These are phyloP conservation scores for Hymenopus coronatus DNA, from an alignment of 2,888 invertebrate species.

Conservation along the genomic window DNA sequence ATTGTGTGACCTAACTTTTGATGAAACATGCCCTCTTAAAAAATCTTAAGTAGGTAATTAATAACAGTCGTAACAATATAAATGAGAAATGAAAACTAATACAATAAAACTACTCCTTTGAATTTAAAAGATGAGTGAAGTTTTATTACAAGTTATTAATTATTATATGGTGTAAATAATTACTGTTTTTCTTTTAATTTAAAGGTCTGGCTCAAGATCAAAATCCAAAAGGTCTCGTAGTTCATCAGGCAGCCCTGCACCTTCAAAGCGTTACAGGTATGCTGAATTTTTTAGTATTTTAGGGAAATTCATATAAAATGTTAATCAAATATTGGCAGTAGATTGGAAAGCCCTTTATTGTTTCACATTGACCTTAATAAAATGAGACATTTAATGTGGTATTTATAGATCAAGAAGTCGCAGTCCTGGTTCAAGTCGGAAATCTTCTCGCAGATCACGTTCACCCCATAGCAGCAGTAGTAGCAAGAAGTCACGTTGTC, in stretches of 20 bases:
- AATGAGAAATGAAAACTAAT: no score
- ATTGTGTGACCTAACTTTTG: no score
- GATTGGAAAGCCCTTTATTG: no score
- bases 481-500: conserved; percentile 44
- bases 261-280: conserved; percentile 39
- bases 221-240: conserved; percentile 40
- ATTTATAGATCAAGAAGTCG: conserved; percentile 36
- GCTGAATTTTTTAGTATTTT: background rate
- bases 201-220: conserved; percentile 29
- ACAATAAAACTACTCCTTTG: no score
- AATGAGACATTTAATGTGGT: background rate
- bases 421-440: conserved; percentile 33
- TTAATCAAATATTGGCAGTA: no score
- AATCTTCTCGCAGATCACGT: conserved; percentile 33
- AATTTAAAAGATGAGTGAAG: no score
- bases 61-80: no score
- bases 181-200: background rate
- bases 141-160: no score
- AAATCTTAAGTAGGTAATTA: no score
- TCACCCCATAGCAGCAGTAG: conserved; percentile 40
- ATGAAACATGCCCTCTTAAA: no score
- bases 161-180: no score
- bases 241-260: conserved; percentile 38
- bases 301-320: background rate
- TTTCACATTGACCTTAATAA: no score